phyloP scores from a whole-genome alignment of 2,888 invertebrate genomes.

The Brenthis ino region DNA sequence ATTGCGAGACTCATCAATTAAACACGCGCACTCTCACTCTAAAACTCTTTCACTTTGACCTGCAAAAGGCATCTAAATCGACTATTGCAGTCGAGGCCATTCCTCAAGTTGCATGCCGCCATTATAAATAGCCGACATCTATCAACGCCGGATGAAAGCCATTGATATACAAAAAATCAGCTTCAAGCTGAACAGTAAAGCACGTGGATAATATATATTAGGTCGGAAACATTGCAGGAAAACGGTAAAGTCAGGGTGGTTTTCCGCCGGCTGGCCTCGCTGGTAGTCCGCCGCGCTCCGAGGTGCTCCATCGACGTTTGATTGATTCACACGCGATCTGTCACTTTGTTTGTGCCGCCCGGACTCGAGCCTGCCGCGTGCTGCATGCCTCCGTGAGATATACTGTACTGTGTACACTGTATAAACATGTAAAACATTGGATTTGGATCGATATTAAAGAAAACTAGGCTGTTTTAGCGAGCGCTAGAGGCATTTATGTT shows the following conservation, averaged over 20 bases:
- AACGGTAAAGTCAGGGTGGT: not conserved
- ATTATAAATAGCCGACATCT: not conserved
- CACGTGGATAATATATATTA: not conserved
- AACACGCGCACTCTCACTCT: too few species aligned
- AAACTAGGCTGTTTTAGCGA: slow-evolving; percentile 7
- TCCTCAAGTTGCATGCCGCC: too few species aligned
- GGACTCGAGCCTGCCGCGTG: not conserved
- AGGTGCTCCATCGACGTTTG: slow-evolving; percentile 34
- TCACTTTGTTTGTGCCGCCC: slow-evolving; percentile 8
- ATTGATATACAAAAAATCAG: not conserved
- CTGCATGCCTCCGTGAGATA: not conserved
- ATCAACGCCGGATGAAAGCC: not conserved
- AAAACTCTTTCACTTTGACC: too few species aligned
- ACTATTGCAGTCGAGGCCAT: too few species aligned
- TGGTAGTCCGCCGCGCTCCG: not conserved
- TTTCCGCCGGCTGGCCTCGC: slow-evolving; percentile 3
- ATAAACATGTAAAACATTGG: not conserved
- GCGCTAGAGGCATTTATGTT: too few species aligned
- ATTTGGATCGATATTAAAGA: slow-evolving; percentile 14
- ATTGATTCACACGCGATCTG: slow-evolving; percentile 39
- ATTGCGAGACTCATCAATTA: too few species aligned
- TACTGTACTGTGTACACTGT: too few species aligned
- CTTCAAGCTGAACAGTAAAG: not conserved
- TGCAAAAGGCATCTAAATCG: too few species aligned
- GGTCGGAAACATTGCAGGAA: not conserved